These are phyloP conservation scores for Perognathus longimembris DNA, from an alignment of 2,113 vertebrate species.

Conservation along the genomic window DNA sequence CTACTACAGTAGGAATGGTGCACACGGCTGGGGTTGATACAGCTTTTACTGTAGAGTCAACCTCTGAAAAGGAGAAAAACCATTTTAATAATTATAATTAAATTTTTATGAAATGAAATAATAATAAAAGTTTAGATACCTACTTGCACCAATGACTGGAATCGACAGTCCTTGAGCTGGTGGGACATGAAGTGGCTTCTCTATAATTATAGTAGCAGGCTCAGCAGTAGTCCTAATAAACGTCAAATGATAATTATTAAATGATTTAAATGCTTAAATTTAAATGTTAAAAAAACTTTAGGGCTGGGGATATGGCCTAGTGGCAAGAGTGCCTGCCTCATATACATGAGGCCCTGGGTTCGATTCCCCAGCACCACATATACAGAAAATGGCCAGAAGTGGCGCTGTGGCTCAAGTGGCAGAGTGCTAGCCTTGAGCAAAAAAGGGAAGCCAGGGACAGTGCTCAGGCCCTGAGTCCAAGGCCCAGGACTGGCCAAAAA, in stretches of 20 bases:
- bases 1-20: conserved; percentile 85
- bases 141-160: conserved; percentile 90
- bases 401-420: too few species aligned
- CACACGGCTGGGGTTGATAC: conserved; percentile 81
- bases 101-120: not conserved
- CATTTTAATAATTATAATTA: conserved; percentile 71
- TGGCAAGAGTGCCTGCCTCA: too few species aligned
- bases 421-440: too few species aligned
- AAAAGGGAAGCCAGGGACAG: too few species aligned
- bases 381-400: too few species aligned
- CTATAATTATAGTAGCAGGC: conserved; percentile 80
- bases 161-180: conserved; percentile 87
- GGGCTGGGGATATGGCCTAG: too few species aligned
- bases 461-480: too few species aligned
- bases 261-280: not conserved
- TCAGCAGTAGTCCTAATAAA: conserved; percentile 77
- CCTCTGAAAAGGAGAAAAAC: conserved; percentile 80
- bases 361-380: too few species aligned
- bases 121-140: conserved; percentile 76
- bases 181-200: conserved; percentile 79
- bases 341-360: too few species aligned
- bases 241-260: conserved; percentile 50
- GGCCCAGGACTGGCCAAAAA: too few species aligned
- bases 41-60: conserved; percentile 76
- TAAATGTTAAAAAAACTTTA: too few species aligned